Evolutionary conservation across 2,888 invertebrate genomes (phyloP), one percentile per base, ranked within the genome.

Genomic region (Branchellion lobata): DNA sequence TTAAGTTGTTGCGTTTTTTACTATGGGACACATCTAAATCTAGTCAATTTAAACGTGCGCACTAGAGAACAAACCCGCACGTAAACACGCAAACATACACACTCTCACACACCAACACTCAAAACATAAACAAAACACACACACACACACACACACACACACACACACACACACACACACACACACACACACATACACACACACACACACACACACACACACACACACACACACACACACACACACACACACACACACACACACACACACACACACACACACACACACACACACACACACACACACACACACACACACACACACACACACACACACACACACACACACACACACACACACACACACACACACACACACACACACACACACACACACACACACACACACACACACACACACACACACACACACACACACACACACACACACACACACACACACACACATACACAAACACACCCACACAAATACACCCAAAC

Each of bases 301-400:
- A 74, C 74, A 27, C 40, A 74, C 74, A 27, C 40, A 74, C 74
- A n/a, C n/a, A 27, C 40, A 74, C 74, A 27, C 40, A 74, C 74
- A 27, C 40, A 74, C 74, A 27, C 40, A 74, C 74, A n/a, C n/a
- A 29, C 53, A 76, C 76, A 29, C 29, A 53, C 76, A 29, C 53
- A 76, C 76, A 8, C 14, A 5, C 21, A 24, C 40, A 36, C 40
- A 34, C 73, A 77, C 57, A 27, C 29, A 76, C 76, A 2, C 31
- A 74, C 74, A 27, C n/a, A 74, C 74, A 27, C 40, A 74, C 74
- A 27, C 40, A 74, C 74, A 27, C 40, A 74, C 74, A n/a, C n/a
- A 27, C 40, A 74, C 74, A 27, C 40, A 74, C 74, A 27, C 40
- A 74, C 74, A 27, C 40, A 74, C 74, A n/a, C n/a, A 29, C 53